Evolutionary conservation across 2,797 vertebrate species (phyloP).

Genomic region (Gymnopithys bicolor): DNA sequence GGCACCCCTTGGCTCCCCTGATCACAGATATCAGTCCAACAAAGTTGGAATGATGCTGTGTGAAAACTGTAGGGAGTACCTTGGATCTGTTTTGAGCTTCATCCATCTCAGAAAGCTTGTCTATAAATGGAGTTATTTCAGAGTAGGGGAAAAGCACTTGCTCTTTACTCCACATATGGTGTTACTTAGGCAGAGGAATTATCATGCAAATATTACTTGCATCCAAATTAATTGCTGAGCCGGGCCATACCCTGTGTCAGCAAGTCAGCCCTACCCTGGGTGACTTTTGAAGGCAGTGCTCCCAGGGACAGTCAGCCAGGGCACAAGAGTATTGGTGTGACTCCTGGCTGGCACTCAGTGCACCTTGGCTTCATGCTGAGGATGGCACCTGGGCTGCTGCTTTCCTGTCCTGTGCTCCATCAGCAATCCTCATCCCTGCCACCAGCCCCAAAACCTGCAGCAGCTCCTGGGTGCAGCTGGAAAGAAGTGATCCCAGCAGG

Average conservation of each 20-base stretch:
- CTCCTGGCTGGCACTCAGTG: neutral
- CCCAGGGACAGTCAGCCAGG: neutral
- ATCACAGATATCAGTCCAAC: neutral
- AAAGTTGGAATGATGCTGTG: neutral
- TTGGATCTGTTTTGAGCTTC: neutral
- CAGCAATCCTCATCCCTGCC: neutral
- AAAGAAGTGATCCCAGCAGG: neutral
- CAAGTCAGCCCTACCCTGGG: neutral
- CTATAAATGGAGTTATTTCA: conserved; percentile 16
- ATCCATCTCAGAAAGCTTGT: neutral
- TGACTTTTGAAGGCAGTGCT: neutral
- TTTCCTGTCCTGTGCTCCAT: neutral
- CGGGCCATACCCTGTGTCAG: neutral
- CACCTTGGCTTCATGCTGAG: neutral
- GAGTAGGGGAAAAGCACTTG: neutral
- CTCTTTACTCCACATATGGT: neutral
- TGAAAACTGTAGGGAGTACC: neutral
- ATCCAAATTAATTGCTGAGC: neutral
- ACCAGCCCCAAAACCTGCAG: neutral
- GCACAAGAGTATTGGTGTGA: neutral
- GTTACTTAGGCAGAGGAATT: neutral
- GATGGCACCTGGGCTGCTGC: neutral
- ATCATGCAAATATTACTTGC: neutral
- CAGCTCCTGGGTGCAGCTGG: neutral
- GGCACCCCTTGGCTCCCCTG: neutral